phyloP scores from a whole-genome alignment of 2,113 vertebrate genomes.

The Eulemur macaco region DNA sequence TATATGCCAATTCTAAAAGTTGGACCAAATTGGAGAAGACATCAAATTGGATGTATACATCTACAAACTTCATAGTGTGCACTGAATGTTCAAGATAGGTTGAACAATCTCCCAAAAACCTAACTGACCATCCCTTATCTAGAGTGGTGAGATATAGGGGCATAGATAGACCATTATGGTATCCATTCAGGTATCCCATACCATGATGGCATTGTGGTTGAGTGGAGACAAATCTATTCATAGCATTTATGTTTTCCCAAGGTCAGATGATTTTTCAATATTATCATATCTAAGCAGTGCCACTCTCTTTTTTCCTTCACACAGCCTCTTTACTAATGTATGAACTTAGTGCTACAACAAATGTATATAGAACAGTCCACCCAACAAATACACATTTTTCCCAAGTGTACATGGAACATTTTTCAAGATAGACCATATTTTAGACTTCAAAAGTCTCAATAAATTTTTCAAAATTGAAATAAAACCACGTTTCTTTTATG shows the following conservation, averaged over 20 bases:
- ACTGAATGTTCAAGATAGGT: background rate
- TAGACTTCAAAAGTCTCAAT: background rate
- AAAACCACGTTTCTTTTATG: background rate
- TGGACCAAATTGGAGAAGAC: background rate
- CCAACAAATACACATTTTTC: background rate
- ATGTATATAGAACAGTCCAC: background rate
- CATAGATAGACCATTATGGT: background rate
- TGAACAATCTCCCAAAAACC: background rate
- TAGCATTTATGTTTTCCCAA: background rate
- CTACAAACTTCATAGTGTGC: background rate
- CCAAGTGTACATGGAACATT: background rate
- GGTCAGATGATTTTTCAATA: background rate
- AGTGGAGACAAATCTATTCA: background rate
- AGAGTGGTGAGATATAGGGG: background rate
- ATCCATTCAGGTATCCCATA: too few relatives aligned
- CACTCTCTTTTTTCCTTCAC: background rate
- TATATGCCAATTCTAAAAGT: background rate
- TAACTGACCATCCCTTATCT: background rate
- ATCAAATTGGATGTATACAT: background rate
- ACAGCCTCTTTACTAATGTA: background rate
- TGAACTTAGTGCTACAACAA: background rate
- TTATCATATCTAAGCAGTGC: background rate
- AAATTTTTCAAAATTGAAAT: background rate
- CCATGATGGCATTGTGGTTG: background rate
- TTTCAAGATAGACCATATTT: background rate